Percentiles rank a stretch among this genome's conserved stretches.
Evolutionary conservation across 2,888 invertebrate genomes (phyloP).

Genomic region (Ferrisia virgata): DNA sequence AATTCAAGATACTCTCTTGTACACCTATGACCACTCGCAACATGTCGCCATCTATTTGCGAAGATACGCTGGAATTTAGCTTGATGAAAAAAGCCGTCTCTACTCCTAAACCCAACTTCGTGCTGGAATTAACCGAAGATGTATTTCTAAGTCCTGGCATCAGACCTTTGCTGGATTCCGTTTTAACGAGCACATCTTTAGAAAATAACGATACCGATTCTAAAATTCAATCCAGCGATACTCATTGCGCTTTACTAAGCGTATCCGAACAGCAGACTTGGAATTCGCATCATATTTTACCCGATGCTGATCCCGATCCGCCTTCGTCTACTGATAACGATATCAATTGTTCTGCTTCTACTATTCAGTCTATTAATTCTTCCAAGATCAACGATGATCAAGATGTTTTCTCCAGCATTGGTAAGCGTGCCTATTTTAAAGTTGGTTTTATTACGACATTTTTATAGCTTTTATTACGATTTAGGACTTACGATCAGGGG

Average conservation of each 20-base stretch:
- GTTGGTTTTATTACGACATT: background rate
- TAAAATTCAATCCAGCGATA: background rate
- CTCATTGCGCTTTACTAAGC: background rate
- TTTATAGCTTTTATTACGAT: background rate
- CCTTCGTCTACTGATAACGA: constrained; percentile 16
- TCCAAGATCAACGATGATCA: constrained; percentile 49
- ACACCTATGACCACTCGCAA: constrained; percentile 42
- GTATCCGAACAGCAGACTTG: constrained; percentile 27
- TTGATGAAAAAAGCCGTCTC: constrained; percentile 32
- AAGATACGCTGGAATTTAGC: constrained; percentile 16
- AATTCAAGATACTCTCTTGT: constrained; percentile 18
- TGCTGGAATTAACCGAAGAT: constrained; percentile 23
- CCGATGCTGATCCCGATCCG: background rate
- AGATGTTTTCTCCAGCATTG: constrained; percentile 38
- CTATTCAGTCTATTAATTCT: constrained; percentile 47
- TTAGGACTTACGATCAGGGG: background rate
- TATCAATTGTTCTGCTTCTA: constrained; percentile 46
- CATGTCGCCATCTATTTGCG: constrained; percentile 39
- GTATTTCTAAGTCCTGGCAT: constrained; percentile 34
- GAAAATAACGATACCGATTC: background rate
- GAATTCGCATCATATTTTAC: constrained; percentile 34
- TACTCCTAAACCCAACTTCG: background rate
- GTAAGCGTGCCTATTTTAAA: background rate
- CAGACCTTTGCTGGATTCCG: constrained; percentile 31
- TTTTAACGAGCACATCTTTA: background rate